A percentile compares a stretch with the other conserved stretches of the same genome.
Conservation (phyloP, 1,140 invertebrate genomes). For the Schlechtendalia chinensis region DNA sequence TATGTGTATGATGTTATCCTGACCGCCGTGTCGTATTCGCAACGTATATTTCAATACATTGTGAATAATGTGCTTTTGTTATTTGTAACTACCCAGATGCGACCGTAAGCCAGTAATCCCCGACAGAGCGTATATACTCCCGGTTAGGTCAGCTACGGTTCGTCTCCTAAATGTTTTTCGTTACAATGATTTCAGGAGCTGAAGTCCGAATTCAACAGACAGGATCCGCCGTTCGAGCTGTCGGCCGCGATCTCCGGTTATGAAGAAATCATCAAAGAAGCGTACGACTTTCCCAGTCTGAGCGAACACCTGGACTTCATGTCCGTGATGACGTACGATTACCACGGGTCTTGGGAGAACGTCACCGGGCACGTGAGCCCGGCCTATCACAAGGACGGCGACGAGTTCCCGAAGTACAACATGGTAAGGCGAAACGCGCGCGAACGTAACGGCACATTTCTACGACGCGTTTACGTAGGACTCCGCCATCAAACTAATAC, state of each 20-base stretch:
- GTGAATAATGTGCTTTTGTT: too few species aligned
- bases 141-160: too few species aligned
- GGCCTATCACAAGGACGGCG: conserved; percentile 64
- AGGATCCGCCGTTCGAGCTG: conserved; percentile 68
- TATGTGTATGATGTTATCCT: too few species aligned
- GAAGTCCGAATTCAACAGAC: conserved; percentile 69
- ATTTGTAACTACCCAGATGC: too few species aligned
- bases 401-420: conserved; percentile 73
- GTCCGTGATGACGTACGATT: conserved; percentile 86
- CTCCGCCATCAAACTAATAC: conserved; percentile 72
- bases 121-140: too few species aligned
- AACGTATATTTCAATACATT: too few species aligned
- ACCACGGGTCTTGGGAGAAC: conserved; percentile 82
- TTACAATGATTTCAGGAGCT: conserved; percentile 65
- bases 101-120: too few species aligned
- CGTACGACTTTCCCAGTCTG: conserved; percentile 74
- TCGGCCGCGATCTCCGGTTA: conserved; percentile 84
- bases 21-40: too few species aligned
- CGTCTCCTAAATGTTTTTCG: too few species aligned
- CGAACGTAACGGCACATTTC: too few species aligned
- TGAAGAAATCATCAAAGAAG: conserved; percentile 80
- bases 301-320: conserved; percentile 75
- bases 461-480: conserved; percentile 60
- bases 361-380: conserved; percentile 81
- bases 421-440: conserved; percentile 63